A percentile compares a stretch with the other conserved stretches of the same genome.
Evolutionary conservation across 2,888 invertebrate genomes (phyloP).

Genomic region (Sarcophaga variegata): DNA sequence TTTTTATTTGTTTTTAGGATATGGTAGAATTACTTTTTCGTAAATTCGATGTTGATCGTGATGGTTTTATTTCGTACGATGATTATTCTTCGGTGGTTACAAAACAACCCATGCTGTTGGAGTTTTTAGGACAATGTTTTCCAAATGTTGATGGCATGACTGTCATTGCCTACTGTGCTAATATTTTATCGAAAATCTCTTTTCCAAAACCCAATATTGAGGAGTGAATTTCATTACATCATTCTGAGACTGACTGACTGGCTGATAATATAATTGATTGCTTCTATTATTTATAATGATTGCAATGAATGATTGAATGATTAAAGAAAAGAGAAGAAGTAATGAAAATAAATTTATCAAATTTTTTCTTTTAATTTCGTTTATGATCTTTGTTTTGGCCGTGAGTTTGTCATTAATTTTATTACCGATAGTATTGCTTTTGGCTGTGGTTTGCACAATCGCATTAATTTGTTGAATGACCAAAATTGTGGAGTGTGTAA

Average conservation of each 20-base stretch:
- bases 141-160: conserved; percentile 82
- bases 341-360: background rate
- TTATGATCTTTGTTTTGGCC: background rate
- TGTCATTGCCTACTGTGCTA: conserved; percentile 79
- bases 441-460: too few species aligned
- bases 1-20: conserved; percentile 82
- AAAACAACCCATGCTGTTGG: conserved; percentile 86
- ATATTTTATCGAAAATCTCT: conserved; percentile 72
- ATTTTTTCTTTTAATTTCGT: background rate
- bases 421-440: background rate
- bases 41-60: conserved; percentile 89
- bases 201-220: conserved; percentile 62
- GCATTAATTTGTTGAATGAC: too few species aligned
- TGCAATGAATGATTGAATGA: conserved; percentile 2
- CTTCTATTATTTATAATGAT: background rate
- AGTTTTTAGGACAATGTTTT: conserved; percentile 88
- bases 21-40: conserved; percentile 88
- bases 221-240: conserved; percentile 13
- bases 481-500: too few species aligned
- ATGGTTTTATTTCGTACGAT: conserved; percentile 86
- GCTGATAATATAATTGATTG: background rate
- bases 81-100: conserved; percentile 86
- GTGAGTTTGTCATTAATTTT: conserved; percentile 14
- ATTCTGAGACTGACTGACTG: background rate
- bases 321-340: conserved; percentile 16